phyloP scores from a whole-genome alignment of 92 coral and sea anemone species.

The Plumapathes pennacea region DNA sequence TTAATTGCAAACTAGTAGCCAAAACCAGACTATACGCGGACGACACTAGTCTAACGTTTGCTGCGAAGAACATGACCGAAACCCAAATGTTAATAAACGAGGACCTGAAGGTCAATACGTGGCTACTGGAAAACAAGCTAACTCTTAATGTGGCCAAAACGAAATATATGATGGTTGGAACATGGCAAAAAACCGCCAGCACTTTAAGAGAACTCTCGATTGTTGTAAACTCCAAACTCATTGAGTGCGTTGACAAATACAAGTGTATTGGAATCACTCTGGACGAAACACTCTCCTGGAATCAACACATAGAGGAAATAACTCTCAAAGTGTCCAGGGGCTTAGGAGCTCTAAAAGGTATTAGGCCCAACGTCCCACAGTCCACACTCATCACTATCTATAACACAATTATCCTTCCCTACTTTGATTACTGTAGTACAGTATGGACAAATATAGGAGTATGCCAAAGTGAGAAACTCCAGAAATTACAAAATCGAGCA shows the following conservation, averaged over 20 bases:
- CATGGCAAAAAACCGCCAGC: no score
- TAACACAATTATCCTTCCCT: neutral
- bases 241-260: neutral
- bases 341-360: neutral
- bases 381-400: neutral
- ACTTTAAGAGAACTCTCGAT: no score
- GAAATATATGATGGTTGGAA: no score
- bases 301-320: neutral
- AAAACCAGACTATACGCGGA: no score
- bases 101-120: no score
- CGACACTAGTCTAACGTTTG: no score
- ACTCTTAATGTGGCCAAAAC: no score
- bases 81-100: no score
- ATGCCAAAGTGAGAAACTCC: neutral
- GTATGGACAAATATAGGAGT: neutral
- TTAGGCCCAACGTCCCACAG: neutral
- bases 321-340: neutral
- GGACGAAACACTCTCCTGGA: neutral
- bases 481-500: neutral
- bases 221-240: no score
- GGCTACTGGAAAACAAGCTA: no score
- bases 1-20: no score
- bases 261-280: neutral
- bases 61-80: no score
- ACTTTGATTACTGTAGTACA: neutral